These are phyloP conservation scores for Notarius lentiginosus DNA, from an alignment of 2,113 vertebrate genomes.

Conservation along the genomic window DNA sequence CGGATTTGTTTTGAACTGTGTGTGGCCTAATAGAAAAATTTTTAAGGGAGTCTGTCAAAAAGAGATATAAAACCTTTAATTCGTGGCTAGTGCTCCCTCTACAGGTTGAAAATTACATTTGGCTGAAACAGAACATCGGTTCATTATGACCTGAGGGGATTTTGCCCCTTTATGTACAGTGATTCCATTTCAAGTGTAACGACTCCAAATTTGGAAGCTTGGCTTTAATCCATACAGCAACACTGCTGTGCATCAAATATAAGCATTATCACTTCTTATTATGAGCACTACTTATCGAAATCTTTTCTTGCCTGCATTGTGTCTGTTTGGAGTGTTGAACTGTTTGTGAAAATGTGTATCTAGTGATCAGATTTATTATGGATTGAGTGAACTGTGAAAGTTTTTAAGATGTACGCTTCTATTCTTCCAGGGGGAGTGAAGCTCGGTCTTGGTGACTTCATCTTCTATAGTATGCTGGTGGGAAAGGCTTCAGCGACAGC, in stretches of 20 bases:
- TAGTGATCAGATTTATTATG: neutral
- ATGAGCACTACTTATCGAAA: neutral
- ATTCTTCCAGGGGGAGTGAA: constrained; percentile 89
- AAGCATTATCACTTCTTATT: neutral
- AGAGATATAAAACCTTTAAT: no score
- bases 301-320: neutral
- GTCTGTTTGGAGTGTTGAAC: neutral
- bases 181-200: neutral
- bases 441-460: constrained; percentile 95
- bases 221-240: neutral
- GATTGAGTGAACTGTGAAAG: neutral
- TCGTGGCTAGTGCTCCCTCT: no score
- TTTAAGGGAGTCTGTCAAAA: no score
- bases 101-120: no score
- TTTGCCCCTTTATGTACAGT: neutral
- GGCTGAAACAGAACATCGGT: neutral
- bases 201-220: neutral
- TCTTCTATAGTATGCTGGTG: constrained; percentile 99
- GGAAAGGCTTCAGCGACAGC: constrained; percentile 98
- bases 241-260: neutral
- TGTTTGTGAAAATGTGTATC: neutral
- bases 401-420: constrained; percentile 27
- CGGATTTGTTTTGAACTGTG: no score
- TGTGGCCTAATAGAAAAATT: no score
- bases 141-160: neutral